These are phyloP conservation scores for Drosophila quinaria DNA, from an alignment of 2,888 invertebrate species.

Conservation along the genomic window DNA sequence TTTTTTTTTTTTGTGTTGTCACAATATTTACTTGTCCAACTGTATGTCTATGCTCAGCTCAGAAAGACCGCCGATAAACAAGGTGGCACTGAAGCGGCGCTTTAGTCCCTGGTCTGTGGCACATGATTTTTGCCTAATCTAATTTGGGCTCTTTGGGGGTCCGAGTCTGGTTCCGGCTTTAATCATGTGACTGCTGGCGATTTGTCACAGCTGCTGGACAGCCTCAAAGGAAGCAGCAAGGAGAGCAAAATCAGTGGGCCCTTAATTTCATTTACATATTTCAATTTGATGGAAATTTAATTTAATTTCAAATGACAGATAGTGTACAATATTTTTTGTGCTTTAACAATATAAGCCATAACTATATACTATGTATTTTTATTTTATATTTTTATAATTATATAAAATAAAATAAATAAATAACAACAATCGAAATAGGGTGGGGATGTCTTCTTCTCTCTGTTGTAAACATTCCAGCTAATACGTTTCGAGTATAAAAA, in stretches of 20 bases:
- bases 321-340: conserved; percentile 1
- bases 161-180: conserved; percentile 25
- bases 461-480: too few relatives aligned
- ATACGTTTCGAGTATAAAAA: too few relatives aligned
- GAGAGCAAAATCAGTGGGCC: conserved; percentile 46
- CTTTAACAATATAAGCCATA: conserved; percentile 5
- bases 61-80: conserved; percentile 1
- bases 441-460: too few relatives aligned
- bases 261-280: conserved; percentile 60
- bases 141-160: conserved; percentile 38
- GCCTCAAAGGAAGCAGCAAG: conserved; percentile 32
- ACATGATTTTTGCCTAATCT: conserved; percentile 54
- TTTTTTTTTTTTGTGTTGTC: background rate
- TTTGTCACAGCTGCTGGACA: conserved; percentile 56
- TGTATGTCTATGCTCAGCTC: background rate
- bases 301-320: conserved; percentile 17
- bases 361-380: background rate
- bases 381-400: background rate
- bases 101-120: conserved; percentile 20
- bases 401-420: too few relatives aligned
- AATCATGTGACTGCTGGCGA: conserved; percentile 52
- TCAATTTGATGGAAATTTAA: conserved; percentile 49
- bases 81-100: conserved; percentile 7
- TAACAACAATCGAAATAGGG: too few relatives aligned
- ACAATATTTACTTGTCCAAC: background rate